phyloP scores from a whole-genome alignment of 2,797 vertebrate genomes.

The Typhlichthys subterraneus region DNA sequence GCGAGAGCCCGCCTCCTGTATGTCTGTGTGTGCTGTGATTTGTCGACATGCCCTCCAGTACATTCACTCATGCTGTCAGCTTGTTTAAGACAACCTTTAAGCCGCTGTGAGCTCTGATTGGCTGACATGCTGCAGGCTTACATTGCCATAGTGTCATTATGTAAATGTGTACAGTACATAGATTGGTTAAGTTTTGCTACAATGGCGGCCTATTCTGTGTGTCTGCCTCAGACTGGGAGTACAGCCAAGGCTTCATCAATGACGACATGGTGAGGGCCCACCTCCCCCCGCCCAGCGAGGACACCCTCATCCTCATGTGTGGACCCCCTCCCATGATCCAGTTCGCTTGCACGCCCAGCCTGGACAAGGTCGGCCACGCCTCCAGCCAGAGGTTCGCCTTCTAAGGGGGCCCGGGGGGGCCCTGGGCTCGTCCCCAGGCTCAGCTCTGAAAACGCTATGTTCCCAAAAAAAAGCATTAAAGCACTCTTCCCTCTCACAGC shows the following conservation, averaged over 20 bases:
- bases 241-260: slow-evolving; percentile 92
- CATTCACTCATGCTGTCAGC: no score
- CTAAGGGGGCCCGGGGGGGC: slow-evolving; percentile 41
- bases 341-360: slow-evolving; percentile 92
- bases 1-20: no score
- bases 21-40: no score
- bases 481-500: slow-evolving; percentile 40
- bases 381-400: slow-evolving; percentile 83
- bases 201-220: no score
- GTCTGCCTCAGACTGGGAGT: slow-evolving; percentile 85
- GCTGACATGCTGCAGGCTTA: not conserved
- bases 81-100: no score
- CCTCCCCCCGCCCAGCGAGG: slow-evolving; percentile 81
- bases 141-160: no score
- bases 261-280: slow-evolving; percentile 89
- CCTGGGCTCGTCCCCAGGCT: not conserved
- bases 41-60: no score
- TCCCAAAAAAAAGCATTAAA: slow-evolving; percentile 28
- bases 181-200: no score
- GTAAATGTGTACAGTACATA: no score
- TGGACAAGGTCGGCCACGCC: slow-evolving; percentile 88
- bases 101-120: not conserved
- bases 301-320: slow-evolving; percentile 91
- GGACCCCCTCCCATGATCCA: slow-evolving; percentile 98
- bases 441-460: not conserved